Evolutionary conservation across 2,888 invertebrate species (phyloP), one percentile per base, ranked within the genome.

Genomic region (Mythimna lalbum): DNA sequence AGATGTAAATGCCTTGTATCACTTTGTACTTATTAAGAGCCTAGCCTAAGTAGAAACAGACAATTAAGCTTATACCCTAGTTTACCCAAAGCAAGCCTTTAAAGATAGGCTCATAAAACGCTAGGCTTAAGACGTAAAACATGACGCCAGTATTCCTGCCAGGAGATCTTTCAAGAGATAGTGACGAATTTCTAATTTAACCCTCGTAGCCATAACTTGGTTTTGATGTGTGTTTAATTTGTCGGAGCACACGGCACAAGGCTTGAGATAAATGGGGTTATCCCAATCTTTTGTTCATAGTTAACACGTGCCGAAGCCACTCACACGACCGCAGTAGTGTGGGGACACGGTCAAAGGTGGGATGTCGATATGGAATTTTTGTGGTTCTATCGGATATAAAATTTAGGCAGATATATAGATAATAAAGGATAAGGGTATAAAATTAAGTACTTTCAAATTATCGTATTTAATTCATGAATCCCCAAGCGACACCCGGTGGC

Each of bases 211-310:
- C 43, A 80, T 82, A 76, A 81, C 84, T 82, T 74, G 79, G 74
- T 66, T 80, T 81, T 82, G 70, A 82, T 81, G 68, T 66, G 76
- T 75, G 73, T 77, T 80, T 82, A 81, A 81, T 86, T 82, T 76
- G 80, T 78, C 61, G 31, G 67, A 77, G 80, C 68, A 68, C 53
- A 68, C 73, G 69, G 68, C 73, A 67, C 69, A 61, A 64, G 55
- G 53, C 39, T 76, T 43, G 57, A 77, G 67, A 86, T 86, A 86
- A 85, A 84, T 86, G 69, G 78, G 77, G 76, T 79, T 80, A 80
- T 84, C 71, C 84, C 82, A 86, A 85, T 85, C 86, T 85, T 85
- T 85, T 85, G 85, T 85, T 79, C 84, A 65, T 74, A 75, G 77
- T 78, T 81, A 76, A 79, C 82, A 85, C 84, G 81, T 85, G 85